These are phyloP conservation scores for Colistium nudipinnis DNA, from an alignment of 2,113 vertebrate genomes.

Conservation along the genomic window DNA sequence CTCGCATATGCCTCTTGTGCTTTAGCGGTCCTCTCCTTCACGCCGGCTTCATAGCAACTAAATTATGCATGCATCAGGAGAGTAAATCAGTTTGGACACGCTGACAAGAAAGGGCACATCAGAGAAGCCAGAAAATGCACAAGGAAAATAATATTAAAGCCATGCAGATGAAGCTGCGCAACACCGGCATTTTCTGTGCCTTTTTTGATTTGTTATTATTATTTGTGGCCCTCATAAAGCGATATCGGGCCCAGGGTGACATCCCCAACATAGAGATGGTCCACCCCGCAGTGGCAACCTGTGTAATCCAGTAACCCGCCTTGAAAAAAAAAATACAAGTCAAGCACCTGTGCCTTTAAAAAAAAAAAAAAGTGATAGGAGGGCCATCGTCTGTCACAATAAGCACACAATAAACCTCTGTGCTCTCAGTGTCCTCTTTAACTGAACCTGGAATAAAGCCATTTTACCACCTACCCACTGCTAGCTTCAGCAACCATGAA, in stretches of 20 bases:
- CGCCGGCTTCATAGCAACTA: constrained; percentile 72
- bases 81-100: constrained; percentile 80
- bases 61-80: constrained; percentile 81
- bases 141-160: constrained; percentile 70
- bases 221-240: constrained; percentile 43
- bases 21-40: constrained; percentile 71
- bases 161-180: constrained; percentile 57
- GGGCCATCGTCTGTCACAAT: constrained; percentile 69
- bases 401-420: constrained; percentile 70
- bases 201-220: constrained; percentile 47
- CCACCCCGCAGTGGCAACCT: constrained; percentile 33
- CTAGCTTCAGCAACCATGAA: constrained; percentile 78
- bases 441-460: constrained; percentile 78
- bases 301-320: constrained; percentile 42
- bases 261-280: constrained; percentile 42
- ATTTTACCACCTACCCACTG: constrained; percentile 71
- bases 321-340: constrained; percentile 39
- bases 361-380: constrained; percentile 45
- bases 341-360: constrained; percentile 53
- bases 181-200: constrained; percentile 26
- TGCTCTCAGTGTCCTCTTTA: constrained; percentile 66
- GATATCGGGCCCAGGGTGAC: constrained; percentile 51
- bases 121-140: constrained; percentile 66
- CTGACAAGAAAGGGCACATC: constrained; percentile 79
- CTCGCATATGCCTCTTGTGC: constrained; percentile 54